phyloP scores from a whole-genome alignment of 2,113 vertebrate species.

The Corythornis madagascariensis region DNA sequence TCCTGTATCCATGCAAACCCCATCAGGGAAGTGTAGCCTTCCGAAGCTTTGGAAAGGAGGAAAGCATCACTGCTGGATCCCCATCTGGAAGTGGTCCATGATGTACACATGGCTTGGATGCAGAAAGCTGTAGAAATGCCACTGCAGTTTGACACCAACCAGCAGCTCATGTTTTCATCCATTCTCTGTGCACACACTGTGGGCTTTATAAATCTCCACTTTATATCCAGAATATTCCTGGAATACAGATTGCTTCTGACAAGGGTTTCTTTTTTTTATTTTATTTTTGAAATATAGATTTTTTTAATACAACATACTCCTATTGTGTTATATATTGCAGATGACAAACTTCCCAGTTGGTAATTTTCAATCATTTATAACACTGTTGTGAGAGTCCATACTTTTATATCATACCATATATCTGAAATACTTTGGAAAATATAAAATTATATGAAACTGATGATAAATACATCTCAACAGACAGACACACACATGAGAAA shows the following conservation, averaged over 20 bases:
- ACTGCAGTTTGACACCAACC: background rate
- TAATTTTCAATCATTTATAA: conserved; percentile 60
- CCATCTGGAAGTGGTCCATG: background rate
- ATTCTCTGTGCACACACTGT: conserved; percentile 26
- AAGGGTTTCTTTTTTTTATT: conserved; percentile 37
- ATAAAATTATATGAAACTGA: conserved; percentile 58
- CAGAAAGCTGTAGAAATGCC: background rate
- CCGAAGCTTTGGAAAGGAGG: background rate
- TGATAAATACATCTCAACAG: conserved; percentile 54
- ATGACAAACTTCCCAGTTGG: conserved; percentile 47
- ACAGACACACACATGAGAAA: background rate
- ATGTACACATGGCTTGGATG: background rate
- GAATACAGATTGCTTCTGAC: conserved; percentile 54
- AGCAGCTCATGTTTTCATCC: background rate
- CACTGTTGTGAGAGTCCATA: background rate
- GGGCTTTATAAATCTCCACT: conserved; percentile 49
- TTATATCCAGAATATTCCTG: conserved; percentile 46
- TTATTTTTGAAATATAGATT: conserved; percentile 39
- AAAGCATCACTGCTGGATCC: background rate
- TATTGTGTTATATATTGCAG: conserved; percentile 56
- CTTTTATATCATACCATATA: conserved; percentile 46
- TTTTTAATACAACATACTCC: conserved; percentile 28
- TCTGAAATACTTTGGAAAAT: conserved; percentile 43
- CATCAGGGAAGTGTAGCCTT: background rate
- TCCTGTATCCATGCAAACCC: background rate